Evolutionary conservation across 2,113 vertebrate species (phyloP).

Genomic region (Stercorarius parasiticus): DNA sequence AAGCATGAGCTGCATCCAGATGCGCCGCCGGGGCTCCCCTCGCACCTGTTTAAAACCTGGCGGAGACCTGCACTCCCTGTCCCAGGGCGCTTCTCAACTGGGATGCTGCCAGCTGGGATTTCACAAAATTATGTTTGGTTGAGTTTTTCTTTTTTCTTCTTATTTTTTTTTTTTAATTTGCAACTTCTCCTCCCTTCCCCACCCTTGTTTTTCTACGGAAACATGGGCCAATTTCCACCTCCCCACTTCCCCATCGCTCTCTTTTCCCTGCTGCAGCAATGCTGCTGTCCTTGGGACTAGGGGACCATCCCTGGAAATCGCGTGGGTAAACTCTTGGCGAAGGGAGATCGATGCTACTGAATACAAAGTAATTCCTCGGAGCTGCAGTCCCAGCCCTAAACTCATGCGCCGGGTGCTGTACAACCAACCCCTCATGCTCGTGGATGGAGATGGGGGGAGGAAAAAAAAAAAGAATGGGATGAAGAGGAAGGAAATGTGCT

Average conservation of each 20-base stretch:
- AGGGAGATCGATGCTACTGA: neutral
- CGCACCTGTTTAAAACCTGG: constrained; percentile 43
- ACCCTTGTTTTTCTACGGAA: neutral
- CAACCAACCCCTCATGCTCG: rapidly evolving
- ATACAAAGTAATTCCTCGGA: neutral
- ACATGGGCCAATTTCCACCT: rapidly evolving
- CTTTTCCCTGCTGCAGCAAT: neutral
- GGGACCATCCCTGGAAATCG: neutral
- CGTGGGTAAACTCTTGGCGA: neutral
- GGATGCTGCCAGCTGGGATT: neutral
- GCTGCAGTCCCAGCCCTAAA: neutral
- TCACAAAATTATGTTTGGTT: neutral
- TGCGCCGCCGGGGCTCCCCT: neutral
- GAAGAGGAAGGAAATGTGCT: neutral
- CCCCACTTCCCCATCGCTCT: neutral
- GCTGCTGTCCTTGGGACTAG: neutral
- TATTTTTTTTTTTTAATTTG: neutral
- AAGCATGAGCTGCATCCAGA: constrained; percentile 24
- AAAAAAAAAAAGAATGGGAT: neutral
- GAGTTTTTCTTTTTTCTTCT: neutral
- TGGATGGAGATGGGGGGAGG: neutral
- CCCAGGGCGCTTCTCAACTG: neutral
- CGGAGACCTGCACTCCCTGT: neutral
- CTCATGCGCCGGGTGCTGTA: neutral
- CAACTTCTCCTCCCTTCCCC: neutral